Base-by-base conservation (phyloP, 2,797 vertebrate genomes). In the Spondyliosoma cantharus region DNA sequence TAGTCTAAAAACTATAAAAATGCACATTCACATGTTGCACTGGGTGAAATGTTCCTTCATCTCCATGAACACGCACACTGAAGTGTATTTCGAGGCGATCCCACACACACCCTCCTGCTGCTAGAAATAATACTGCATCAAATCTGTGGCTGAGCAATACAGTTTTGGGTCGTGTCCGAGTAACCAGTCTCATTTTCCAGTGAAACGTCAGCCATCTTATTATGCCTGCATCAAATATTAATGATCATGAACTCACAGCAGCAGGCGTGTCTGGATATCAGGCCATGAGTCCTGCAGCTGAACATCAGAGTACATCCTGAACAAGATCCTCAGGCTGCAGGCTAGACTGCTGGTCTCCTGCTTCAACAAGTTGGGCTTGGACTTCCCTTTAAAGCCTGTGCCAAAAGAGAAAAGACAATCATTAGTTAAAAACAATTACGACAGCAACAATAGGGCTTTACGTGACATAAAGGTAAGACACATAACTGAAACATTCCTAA, bases 281-380 rank as follows among this genome's bases (percentile, higher is more conserved):
- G 94, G 94, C 98, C 97, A 99, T 0, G 96, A 96, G 82, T 95
- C 93, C 59, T 88, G 93, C 65, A 97, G 96, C 83, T 93, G 94
- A 61, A 91, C 93, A 80, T 99, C 98, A 0, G 95, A 94, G 27
- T 98, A 98, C 98, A 99, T 99, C 81, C 95, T 94, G 86, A 99
- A 99, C 48, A 99, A 93, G 88, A 99, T 98, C 89, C 98, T 93
- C 90, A 99, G 91, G 89, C 97, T 97, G 92, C 98, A 99, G 69
- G 98, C 97, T n/a, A 99, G 91, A 81, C 98, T 99, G 94, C 97
- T 98, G 72, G 98, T 99, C 94, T 99, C 98, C 95, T 99, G 98
- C 93, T 99, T 99, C 76, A 99, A 86, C 78, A 99, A 93, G 84
- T 99, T 99, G 72, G 98, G 98, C 84, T 99, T 99, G 49, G 98